Percentiles rank a stretch among this genome's conserved stretches.
Evolutionary conservation across 2,797 vertebrate genomes (phyloP).

Genomic region (Hydrophis major): DNA sequence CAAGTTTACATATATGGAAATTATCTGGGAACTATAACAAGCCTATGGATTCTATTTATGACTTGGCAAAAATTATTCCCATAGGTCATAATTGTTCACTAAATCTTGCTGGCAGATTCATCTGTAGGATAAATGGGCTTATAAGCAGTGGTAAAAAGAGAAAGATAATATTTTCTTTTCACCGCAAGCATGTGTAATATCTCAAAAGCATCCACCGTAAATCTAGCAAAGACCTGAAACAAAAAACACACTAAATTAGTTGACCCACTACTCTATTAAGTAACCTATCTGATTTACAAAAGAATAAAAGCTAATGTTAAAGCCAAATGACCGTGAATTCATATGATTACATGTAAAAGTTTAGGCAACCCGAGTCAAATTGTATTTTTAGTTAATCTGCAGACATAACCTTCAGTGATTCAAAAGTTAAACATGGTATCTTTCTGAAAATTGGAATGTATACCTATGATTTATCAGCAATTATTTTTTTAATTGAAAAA

Average conservation of each 20-base stretch:
- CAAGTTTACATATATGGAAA: not conserved
- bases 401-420: not conserved
- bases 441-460: not conserved
- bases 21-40: not conserved
- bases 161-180: not conserved
- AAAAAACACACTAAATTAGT: not conserved
- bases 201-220: not conserved
- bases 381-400: not conserved
- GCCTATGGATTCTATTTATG: not conserved
- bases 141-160: not conserved
- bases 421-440: not conserved
- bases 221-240: not conserved
- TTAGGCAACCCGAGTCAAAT: not conserved
- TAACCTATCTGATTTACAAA: not conserved
- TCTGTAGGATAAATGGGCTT: not conserved
- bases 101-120: not conserved
- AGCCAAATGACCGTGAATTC: not conserved
- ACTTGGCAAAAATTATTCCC: not conserved
- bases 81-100: not conserved
- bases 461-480: not conserved
- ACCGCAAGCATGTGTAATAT: not conserved
- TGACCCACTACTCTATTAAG: not conserved
- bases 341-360: not conserved
- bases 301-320: not conserved
- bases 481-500: not conserved